Evolutionary conservation across 2,113 vertebrate species (phyloP), one percentile per base, ranked within the genome.

Genomic region (Elephantulus edwardii): DNA sequence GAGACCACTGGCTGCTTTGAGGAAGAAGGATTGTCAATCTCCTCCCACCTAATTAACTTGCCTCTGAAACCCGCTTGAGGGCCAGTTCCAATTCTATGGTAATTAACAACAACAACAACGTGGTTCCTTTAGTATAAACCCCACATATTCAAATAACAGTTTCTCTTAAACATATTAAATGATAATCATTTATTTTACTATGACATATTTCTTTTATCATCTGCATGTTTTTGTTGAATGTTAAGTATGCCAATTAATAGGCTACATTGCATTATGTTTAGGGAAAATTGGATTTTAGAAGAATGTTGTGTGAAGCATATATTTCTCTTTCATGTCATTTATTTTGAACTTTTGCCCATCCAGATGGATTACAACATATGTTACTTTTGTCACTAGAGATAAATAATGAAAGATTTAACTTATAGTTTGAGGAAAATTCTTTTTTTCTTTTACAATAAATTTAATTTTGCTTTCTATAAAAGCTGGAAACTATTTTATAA

Each of bases 301-400:
- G 60, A 44, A 70, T 70, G 44, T n/a, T 71, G 42, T 16, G 3
- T 80, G 28, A 46, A 38, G 64, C 46, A 52, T 86, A 42, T 50
- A 93, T 72, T 91, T 95, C 86, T 92, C 60, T 72, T 94, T 81
- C 54, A 8, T 84, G 83, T 62, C 83, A 72, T 83, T 94, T 79
- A 85, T 83, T 95, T 94, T 94, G 56, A 86, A 94, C 72, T 93
- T 24, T 93, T 81, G 38, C 62, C 70, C 35, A 50, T 84, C 88
- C 94, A 95, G 90, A 95, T 93, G 76, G 90, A 95, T 64, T n/a
- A 24, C 1, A 81, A 40, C 85, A 83, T 87, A 88, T 86, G 76
- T n/a, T 52, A 3, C 48, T 68, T 91, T 92, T 84, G 80, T 93
- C 72, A 66, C 35, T 30, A 48, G 82, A 88, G 50, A 88, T 82